Evolutionary conservation across 2,113 vertebrate species (phyloP).

Genomic region (Semicossyphus pulcher): DNA sequence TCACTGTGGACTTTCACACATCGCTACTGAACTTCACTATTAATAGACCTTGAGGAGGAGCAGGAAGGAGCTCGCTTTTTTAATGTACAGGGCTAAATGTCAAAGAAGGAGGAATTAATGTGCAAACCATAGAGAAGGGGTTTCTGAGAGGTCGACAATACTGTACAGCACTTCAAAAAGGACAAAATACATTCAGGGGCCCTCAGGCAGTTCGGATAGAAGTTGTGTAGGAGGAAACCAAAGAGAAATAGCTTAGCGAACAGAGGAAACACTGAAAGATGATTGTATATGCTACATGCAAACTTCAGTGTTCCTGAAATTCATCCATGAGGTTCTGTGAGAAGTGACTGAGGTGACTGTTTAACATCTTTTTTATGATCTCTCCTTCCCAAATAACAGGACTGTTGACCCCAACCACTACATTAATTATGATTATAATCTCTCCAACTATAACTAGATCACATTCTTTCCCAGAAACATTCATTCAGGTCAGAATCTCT

Average conservation of each 20-base stretch:
- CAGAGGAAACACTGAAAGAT: constrained; percentile 34
- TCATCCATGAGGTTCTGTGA: not conserved
- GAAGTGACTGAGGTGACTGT: constrained; percentile 15
- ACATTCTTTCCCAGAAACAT: constrained; percentile 57
- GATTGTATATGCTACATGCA: constrained; percentile 35
- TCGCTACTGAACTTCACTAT: constrained; percentile 25
- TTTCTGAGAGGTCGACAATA: constrained; percentile 59
- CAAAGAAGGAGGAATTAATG: constrained; percentile 24
- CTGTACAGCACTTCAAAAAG: constrained; percentile 79
- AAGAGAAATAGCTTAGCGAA: constrained; percentile 48
- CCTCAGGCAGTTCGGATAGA: constrained; percentile 49
- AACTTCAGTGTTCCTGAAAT: constrained; percentile 7
- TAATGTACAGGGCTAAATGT: constrained; percentile 27
- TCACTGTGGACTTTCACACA: constrained; percentile 29
- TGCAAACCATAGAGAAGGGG: constrained; percentile 36
- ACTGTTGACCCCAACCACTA: too few relatives aligned
- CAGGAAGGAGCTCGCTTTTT: constrained; percentile 31
- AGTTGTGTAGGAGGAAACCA: constrained; percentile 38
- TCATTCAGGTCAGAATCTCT: constrained; percentile 58
- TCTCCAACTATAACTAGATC: constrained; percentile 10
- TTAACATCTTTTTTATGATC: not conserved
- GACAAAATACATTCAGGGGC: constrained; percentile 80
- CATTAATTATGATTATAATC: too few relatives aligned
- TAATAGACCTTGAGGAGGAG: constrained; percentile 41
- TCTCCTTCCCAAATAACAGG: not conserved